These are phyloP conservation scores for Notodonta dromedarius DNA, from an alignment of 2,888 invertebrate species.

Conservation along the genomic window DNA sequence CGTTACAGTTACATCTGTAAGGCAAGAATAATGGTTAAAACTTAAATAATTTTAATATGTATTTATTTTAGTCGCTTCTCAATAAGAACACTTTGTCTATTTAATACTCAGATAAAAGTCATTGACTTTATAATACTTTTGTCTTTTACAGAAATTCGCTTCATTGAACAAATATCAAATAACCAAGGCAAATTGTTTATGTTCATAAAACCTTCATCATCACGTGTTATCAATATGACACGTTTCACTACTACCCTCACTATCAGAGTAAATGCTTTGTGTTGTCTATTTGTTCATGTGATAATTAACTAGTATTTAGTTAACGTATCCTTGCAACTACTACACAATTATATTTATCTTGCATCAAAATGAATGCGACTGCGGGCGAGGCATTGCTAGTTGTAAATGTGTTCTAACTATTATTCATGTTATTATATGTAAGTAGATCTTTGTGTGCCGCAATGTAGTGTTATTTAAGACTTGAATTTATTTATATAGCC, in stretches of 20 bases:
- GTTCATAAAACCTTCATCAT: no score
- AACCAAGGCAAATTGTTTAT: no score
- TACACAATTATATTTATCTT: background rate
- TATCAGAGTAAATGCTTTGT: background rate
- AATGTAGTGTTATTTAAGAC: background rate
- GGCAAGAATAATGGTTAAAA: background rate
- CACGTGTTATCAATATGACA: no score
- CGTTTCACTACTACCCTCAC: background rate
- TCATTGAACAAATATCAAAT: no score
- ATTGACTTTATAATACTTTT: no score
- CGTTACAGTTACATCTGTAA: constrained; percentile 47
- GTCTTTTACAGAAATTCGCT: no score
- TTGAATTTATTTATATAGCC: no score
- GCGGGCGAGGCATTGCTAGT: background rate
- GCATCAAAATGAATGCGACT: background rate
- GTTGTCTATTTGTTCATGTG: background rate
- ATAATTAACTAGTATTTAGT: background rate
- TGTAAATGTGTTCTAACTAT: background rate
- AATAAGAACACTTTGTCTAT: no score
- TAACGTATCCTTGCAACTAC: background rate
- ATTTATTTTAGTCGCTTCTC: no score
- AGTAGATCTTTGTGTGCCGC: background rate
- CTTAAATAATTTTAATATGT: no score
- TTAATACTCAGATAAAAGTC: no score
- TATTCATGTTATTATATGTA: background rate